Evolutionary conservation across 53 echinoderm and acorn worm species (phyloP).

Genomic region (Temnopleurus reevesii): DNA sequence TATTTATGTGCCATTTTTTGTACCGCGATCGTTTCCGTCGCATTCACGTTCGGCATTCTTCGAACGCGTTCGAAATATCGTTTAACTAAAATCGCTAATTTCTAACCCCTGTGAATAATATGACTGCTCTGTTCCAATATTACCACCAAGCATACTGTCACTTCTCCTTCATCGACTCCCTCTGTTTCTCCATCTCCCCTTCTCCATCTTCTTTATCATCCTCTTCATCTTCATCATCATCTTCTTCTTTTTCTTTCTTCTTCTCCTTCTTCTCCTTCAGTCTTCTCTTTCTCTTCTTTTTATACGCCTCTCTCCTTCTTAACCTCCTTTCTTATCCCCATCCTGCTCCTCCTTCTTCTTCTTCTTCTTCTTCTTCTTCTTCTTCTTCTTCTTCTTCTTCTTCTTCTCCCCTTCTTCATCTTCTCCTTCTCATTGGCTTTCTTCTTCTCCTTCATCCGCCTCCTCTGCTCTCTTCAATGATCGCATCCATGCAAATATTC

Average conservation of each 20-base stretch:
- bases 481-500: no score
- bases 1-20: no score
- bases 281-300: no score
- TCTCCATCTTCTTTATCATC: not conserved
- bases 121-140: not conserved
- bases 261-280: not conserved
- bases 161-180: not conserved
- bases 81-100: no score
- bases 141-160: not conserved
- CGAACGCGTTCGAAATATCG: no score
- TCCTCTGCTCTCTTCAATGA: not conserved
- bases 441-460: not conserved
- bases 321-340: no score
- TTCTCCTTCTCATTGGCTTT: not conserved
- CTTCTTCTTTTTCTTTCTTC: not conserved
- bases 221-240: not conserved
- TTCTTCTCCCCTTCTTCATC: not conserved
- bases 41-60: no score
- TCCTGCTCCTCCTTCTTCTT: not conserved
- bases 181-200: not conserved
- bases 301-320: no score
- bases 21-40: no score
- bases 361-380: not conserved
- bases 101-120: no score
- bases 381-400: not conserved